Conservation (phyloP, 30 jellyfish, hydroid and myxozoan genomes). For the Hydra vulgaris region DNA sequence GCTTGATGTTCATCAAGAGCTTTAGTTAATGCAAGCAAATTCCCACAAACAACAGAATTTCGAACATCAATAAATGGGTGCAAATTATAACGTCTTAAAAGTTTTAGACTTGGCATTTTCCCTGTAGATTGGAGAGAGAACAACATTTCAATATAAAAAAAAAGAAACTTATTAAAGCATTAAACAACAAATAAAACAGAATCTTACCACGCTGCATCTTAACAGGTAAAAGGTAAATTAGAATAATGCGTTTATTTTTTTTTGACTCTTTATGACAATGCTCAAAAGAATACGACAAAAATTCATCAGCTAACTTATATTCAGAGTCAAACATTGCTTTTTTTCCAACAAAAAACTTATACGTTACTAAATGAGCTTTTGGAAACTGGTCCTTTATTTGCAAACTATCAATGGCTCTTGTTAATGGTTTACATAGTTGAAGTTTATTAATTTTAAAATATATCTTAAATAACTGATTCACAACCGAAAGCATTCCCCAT, state of each 20-base stretch:
- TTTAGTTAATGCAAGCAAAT: slow-evolving; percentile 50
- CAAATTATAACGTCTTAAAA: slow-evolving; percentile 43
- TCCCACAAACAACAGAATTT: slow-evolving; percentile 73
- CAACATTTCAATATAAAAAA: no score
- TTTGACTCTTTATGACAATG: slow-evolving; percentile 69
- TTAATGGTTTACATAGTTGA: slow-evolving; percentile 87
- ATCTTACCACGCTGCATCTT: slow-evolving; percentile 71
- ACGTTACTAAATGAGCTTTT: slow-evolving; percentile 79
- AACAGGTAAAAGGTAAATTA: slow-evolving; percentile 78
- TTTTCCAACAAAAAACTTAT: slow-evolving; percentile 88
- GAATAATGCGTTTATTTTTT: slow-evolving; percentile 64
- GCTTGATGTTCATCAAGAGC: slow-evolving; percentile 79
- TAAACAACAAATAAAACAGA: neutral
- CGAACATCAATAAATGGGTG: slow-evolving; percentile 73
- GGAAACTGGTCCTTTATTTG: slow-evolving; percentile 75
- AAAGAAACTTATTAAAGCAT: neutral
- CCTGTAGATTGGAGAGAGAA: slow-evolving; percentile 27
- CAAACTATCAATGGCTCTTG: slow-evolving; percentile 84
- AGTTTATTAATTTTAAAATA: slow-evolving; percentile 79
- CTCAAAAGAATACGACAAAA: slow-evolving; percentile 71
- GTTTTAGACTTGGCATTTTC: slow-evolving; percentile 77
- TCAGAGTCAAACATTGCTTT: slow-evolving; percentile 96
- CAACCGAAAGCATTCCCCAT: slow-evolving; percentile 98
- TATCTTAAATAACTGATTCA: slow-evolving; percentile 75
- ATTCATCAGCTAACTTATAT: slow-evolving; percentile 81